A percentile compares a stretch with the other conserved stretches of the same genome.
Conservation (phyloP, 2,113 vertebrate genomes). For the Anthoscopus minutus region DNA sequence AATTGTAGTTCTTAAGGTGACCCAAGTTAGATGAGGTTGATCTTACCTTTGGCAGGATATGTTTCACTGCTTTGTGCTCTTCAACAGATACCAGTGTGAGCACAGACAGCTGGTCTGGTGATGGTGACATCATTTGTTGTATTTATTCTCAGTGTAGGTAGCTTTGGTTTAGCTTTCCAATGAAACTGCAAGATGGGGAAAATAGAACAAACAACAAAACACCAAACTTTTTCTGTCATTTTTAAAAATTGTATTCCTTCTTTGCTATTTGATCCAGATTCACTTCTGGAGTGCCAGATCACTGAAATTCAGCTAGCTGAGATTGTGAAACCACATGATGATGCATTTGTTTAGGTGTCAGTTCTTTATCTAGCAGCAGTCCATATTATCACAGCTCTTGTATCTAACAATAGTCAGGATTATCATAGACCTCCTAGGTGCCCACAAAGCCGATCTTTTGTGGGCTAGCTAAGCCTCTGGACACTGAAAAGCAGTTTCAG, state of each 20-base stretch:
- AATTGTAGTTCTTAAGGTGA: not conserved
- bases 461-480: not conserved
- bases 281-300: not conserved
- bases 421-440: not conserved
- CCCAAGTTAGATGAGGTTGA: not conserved
- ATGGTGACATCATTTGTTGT: not conserved
- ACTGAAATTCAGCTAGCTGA: not conserved
- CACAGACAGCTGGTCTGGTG: not conserved
- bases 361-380: not conserved
- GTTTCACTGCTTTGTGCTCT: not conserved
- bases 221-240: accelerated
- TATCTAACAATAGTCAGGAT: not conserved
- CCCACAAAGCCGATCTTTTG: not conserved
- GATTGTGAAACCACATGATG: not conserved
- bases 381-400: not conserved
- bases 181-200: not conserved
- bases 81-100: not conserved
- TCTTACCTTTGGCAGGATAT: not conserved
- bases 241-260: not conserved
- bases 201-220: not conserved
- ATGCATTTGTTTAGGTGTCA: not conserved
- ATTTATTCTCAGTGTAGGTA: not conserved
- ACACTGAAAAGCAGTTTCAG: not conserved
- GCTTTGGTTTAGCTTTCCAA: not conserved
- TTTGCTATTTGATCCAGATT: not conserved